Conservation (phyloP, 2,888 invertebrate genomes). For the Gastrophysa polygoni region DNA sequence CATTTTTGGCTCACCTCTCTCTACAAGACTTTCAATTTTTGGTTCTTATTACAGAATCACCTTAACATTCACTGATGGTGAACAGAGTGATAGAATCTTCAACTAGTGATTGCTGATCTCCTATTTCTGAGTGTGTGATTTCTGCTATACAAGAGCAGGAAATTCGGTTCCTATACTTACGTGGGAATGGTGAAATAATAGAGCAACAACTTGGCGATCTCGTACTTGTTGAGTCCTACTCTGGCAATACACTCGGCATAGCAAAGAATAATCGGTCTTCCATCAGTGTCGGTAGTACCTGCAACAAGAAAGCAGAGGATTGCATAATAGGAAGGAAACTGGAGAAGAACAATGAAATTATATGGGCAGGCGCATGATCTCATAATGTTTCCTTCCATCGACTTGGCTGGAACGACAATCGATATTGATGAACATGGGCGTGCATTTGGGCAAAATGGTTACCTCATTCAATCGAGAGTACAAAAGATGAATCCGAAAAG, state of each 20-base stretch:
- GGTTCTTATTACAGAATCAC: too few relatives aligned
- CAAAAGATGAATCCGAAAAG: too few relatives aligned
- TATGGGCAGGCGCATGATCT: not conserved
- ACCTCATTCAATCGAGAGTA: too few relatives aligned
- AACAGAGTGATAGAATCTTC: too few relatives aligned
- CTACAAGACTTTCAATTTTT: too few relatives aligned
- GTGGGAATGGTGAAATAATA: conserved; percentile 75
- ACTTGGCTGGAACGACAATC: not conserved
- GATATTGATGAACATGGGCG: too few relatives aligned
- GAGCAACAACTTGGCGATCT: conserved; percentile 72
- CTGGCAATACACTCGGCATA: conserved; percentile 66
- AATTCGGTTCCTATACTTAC: conserved; percentile 60
- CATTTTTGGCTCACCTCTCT: too few relatives aligned
- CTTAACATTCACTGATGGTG: too few relatives aligned
- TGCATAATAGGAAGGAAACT: conserved; percentile 6
- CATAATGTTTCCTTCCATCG: not conserved
- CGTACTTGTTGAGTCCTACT: conserved; percentile 68
- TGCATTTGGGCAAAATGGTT: too few relatives aligned
- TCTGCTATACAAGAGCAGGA: too few relatives aligned
- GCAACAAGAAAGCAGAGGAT: conserved; percentile 50
- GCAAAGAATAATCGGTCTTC: conserved; percentile 70
- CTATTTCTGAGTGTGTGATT: too few relatives aligned
- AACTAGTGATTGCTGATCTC: too few relatives aligned
- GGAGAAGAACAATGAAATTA: conserved; percentile 9
- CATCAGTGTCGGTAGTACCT: conserved; percentile 71